Conservation (phyloP, 2,113 vertebrate genomes). For the Onychostruthus taczanowskii region DNA sequence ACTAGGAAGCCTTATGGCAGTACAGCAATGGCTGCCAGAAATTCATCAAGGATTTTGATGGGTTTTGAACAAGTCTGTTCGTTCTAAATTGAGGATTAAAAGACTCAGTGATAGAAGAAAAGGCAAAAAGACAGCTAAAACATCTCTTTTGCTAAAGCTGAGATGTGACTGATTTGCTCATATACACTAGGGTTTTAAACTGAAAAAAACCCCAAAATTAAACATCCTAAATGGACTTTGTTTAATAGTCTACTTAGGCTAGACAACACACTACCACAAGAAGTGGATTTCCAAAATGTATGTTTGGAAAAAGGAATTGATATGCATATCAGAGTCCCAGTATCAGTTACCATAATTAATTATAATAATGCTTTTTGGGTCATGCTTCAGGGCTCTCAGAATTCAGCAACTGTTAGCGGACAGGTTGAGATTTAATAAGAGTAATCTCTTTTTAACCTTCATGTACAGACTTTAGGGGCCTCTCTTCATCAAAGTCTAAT, state of each 20-base stretch:
- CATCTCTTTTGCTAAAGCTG: neutral
- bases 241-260: neutral
- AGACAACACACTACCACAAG: neutral
- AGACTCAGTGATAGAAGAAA: neutral
- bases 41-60: slow-evolving; percentile 22
- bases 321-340: slow-evolving; percentile 20
- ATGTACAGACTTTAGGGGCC: neutral
- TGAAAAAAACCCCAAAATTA: neutral
- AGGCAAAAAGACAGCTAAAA: neutral
- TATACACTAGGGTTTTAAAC: neutral
- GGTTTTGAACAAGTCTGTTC: slow-evolving; percentile 18
- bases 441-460: slow-evolving; percentile 38
- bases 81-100: neutral
- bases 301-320: slow-evolving; percentile 3
- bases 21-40: slow-evolving; percentile 43
- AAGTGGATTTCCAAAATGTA: neutral
- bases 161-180: neutral
- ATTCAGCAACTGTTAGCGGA: slow-evolving; percentile 25
- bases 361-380: slow-evolving; percentile 45
- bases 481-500: neutral
- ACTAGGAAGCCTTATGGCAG: slow-evolving; percentile 44
- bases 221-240: neutral
- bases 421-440: neutral
- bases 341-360: slow-evolving; percentile 29
- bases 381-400: slow-evolving; percentile 37